Evolutionary conservation across 2,888 invertebrate species (phyloP).

Genomic region (Podabrus alpinus): DNA sequence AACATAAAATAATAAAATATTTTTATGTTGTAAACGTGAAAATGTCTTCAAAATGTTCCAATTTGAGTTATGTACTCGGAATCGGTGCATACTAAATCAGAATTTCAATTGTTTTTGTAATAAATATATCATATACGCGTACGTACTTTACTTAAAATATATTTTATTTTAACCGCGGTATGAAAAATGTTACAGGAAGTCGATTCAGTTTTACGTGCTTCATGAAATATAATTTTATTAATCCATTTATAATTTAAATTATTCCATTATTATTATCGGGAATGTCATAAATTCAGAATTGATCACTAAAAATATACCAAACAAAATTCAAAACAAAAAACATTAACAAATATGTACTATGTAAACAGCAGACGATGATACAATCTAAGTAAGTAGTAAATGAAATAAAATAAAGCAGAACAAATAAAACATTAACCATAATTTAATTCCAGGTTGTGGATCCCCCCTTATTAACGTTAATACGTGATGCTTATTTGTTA

Average conservation of each 20-base stretch:
- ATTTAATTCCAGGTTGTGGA: background rate
- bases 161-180: background rate
- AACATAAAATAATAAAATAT: slow-evolving; percentile 39
- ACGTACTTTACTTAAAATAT: background rate
- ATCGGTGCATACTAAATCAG: slow-evolving; percentile 25
- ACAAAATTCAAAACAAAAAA: background rate
- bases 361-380: background rate
- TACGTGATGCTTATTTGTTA: background rate
- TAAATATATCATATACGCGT: background rate
- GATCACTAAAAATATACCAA: background rate
- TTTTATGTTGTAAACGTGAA: slow-evolving; percentile 36
- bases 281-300: background rate
- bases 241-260: background rate
- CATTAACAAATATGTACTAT: background rate
- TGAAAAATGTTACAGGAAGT: background rate
- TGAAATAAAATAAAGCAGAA: background rate
- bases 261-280: background rate
- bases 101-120: slow-evolving; percentile 14
- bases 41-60: slow-evolving; percentile 19
- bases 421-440: background rate
- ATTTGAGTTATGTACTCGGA: slow-evolving; percentile 20
- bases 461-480: background rate
- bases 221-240: background rate
- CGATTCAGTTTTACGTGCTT: background rate
- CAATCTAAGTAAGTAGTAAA: background rate